A percentile compares a stretch with the other conserved stretches of the same genome.
phyloP scores from a whole-genome alignment of 1,140 invertebrate species.

The Drosophila tristis region DNA sequence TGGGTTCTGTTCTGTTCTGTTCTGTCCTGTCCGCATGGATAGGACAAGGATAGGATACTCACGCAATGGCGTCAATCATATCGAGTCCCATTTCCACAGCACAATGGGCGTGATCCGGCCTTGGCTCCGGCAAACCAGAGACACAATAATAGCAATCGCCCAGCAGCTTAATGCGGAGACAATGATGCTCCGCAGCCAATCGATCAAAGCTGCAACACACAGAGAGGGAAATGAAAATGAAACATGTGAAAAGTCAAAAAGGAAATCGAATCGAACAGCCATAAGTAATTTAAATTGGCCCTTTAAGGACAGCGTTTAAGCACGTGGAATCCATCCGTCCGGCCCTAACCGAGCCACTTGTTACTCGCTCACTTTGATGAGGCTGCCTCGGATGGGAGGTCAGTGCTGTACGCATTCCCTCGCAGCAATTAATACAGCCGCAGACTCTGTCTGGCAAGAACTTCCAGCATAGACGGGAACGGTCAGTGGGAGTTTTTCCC shows the following conservation, averaged over 20 bases:
- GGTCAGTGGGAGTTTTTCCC: constrained; percentile 10
- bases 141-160: constrained; percentile 99
- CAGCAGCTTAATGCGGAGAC: constrained; percentile 95
- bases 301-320: no score
- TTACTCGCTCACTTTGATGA: constrained; percentile 21
- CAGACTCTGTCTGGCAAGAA: constrained; percentile 41
- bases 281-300: no score
- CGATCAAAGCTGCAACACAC: constrained; percentile 91
- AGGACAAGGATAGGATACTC: constrained; percentile 85
- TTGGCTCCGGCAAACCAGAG: constrained; percentile 93
- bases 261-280: no score
- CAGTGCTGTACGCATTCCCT: constrained; percentile 16
- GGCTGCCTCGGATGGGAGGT: constrained; percentile 21
- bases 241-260: no score
- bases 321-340: background rate
- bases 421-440: constrained; percentile 44
- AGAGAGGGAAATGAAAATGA: no score
- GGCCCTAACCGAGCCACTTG: constrained; percentile 25
- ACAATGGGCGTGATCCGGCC: constrained; percentile 96
- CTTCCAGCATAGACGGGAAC: constrained; percentile 13
- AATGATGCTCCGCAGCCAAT: constrained; percentile 95
- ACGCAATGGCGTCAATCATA: constrained; percentile 98
- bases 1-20: no score
- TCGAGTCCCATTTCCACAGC: constrained; percentile 98
- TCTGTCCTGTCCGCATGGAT: constrained; percentile 13